Conservation (phyloP, 2,797 vertebrate genomes). For the Percopsis omiscomaycus region DNA sequence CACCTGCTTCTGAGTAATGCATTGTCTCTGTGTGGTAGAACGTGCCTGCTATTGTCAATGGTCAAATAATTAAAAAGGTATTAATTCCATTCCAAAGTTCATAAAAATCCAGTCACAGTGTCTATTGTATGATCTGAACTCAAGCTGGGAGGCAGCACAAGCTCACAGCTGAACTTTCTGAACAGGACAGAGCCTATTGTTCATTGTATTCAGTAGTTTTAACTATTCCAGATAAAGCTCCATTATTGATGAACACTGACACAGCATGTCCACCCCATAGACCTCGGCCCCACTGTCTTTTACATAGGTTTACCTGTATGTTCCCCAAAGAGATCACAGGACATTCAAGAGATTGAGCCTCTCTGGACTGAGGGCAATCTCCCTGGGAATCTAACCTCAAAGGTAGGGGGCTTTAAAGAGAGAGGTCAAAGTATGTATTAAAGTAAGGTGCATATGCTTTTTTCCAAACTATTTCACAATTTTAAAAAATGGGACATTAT, state of each 20-base stretch:
- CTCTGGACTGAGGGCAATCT: conserved; percentile 39
- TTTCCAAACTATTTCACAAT: conserved; percentile 34
- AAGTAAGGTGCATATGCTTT: background rate
- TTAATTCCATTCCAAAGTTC: conserved; percentile 40
- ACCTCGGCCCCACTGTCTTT: conserved; percentile 36
- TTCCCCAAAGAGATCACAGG: conserved; percentile 55
- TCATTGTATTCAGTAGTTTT: conserved; percentile 53
- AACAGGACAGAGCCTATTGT: conserved; percentile 62
- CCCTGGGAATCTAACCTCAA: conserved; percentile 27
- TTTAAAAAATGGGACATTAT: conserved; percentile 3
- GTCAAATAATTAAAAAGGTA: conserved; percentile 10
- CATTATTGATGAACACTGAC: conserved; percentile 73
- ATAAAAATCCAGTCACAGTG: conserved; percentile 13
- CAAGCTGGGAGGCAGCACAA: conserved; percentile 55
- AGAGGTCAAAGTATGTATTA: background rate
- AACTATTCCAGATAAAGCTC: conserved; percentile 76
- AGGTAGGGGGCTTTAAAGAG: conserved; percentile 49
- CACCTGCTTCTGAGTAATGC: background rate
- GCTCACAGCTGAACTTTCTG: conserved; percentile 39
- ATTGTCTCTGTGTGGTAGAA: conserved; percentile 15
- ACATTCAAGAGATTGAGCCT: conserved; percentile 57
- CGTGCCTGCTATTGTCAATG: conserved; percentile 15
- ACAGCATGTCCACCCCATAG: conserved; percentile 70
- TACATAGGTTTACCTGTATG: conserved; percentile 67
- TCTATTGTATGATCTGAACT: conserved; percentile 52